Conservation (phyloP, 2,888 invertebrate species). For the Phyto melanocephala region DNA sequence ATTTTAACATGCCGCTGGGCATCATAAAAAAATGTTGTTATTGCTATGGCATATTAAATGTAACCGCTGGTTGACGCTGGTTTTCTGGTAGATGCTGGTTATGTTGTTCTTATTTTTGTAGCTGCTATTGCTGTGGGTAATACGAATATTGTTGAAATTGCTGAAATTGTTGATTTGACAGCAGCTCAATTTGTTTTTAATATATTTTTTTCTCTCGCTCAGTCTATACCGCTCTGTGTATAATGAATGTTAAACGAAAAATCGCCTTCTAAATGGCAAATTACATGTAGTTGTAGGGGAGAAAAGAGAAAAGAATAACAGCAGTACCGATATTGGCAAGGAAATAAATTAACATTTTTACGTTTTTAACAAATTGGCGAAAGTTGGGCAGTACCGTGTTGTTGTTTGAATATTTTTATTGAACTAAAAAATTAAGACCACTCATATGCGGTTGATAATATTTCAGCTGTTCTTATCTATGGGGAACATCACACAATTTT, state of each 20-base stretch:
- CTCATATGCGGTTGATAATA: slow-evolving; percentile 50
- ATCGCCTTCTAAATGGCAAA: slow-evolving; percentile 55
- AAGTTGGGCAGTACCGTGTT: slow-evolving; percentile 45
- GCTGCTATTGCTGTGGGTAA: slow-evolving; percentile 46
- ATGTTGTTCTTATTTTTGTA: neutral
- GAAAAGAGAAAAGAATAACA: neutral
- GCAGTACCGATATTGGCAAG: slow-evolving; percentile 27
- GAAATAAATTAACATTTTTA: slow-evolving; percentile 57
- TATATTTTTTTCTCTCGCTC: neutral
- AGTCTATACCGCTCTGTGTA: neutral
- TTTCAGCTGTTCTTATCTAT: slow-evolving; percentile 59
- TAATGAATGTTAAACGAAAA: slow-evolving; percentile 30
- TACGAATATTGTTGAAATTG: slow-evolving; percentile 51
- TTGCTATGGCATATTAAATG: slow-evolving; percentile 60
- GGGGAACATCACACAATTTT: slow-evolving; percentile 50
- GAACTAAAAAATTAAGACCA: slow-evolving; percentile 41
- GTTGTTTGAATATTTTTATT: slow-evolving; percentile 15
- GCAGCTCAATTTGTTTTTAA: slow-evolving; percentile 66
- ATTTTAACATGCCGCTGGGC: slow-evolving; percentile 78
- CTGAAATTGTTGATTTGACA: slow-evolving; percentile 66
- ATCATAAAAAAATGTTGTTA: slow-evolving; percentile 73
- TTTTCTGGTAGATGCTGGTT: slow-evolving; percentile 35
- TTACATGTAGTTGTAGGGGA: slow-evolving; percentile 20
- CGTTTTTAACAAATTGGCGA: slow-evolving; percentile 60
- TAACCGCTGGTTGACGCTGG: slow-evolving; percentile 60